phyloP scores from a whole-genome alignment of 2,113 vertebrate species.

The Eclectus roratus region DNA sequence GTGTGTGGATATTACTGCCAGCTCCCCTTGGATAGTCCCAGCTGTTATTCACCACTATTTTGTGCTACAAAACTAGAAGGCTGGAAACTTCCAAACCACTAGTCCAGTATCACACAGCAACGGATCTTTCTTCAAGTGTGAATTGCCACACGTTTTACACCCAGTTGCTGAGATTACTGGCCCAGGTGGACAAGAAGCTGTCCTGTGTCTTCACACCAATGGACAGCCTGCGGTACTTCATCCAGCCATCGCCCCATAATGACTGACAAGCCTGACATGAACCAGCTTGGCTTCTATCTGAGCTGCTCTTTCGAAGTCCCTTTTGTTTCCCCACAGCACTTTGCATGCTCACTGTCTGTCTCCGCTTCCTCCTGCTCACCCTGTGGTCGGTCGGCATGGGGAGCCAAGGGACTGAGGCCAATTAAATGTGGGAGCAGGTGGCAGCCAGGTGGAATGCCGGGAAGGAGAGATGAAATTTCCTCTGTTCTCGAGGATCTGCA shows the following conservation, averaged over 20 bases:
- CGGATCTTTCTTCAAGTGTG: background rate
- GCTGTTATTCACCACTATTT: conserved; percentile 11
- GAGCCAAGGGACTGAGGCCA: conserved; percentile 66
- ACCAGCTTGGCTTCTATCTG: background rate
- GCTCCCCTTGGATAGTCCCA: conserved; percentile 16
- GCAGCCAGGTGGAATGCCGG: conserved; percentile 77
- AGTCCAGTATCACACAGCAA: background rate
- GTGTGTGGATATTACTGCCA: conserved; percentile 32
- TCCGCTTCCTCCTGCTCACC: conserved; percentile 17
- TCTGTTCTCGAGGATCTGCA: conserved; percentile 58
- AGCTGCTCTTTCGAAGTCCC: conserved; percentile 48
- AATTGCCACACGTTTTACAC: background rate
- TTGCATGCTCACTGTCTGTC: conserved; percentile 52
- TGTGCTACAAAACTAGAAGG: background rate
- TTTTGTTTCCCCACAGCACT: conserved; percentile 46
- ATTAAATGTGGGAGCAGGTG: conserved; percentile 85
- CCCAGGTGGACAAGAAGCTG: background rate
- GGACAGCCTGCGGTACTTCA: background rate
- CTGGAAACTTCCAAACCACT: background rate
- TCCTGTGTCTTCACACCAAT: background rate
- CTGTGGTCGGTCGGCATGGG: conserved; percentile 43
- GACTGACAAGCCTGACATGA: background rate
- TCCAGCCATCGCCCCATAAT: background rate
- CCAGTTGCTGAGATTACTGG: background rate
- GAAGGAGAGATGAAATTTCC: conserved; percentile 67